These are phyloP conservation scores for Enteromius anoplus DNA, from an alignment of 2,797 vertebrate genomes.

Conservation along the genomic window DNA sequence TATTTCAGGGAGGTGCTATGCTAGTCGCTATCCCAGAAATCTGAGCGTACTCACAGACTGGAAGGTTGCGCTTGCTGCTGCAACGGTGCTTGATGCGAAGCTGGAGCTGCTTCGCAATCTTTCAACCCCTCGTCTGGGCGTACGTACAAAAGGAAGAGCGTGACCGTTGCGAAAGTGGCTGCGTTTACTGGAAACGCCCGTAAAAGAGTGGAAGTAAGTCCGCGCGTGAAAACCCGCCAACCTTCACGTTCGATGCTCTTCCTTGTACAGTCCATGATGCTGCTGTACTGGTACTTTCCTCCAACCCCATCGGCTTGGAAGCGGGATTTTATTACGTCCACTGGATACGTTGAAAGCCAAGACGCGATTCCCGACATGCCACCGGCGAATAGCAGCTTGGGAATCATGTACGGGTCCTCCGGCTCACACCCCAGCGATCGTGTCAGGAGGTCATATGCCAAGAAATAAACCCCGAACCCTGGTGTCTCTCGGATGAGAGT, in stretches of 20 bases:
- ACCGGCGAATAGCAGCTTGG: conserved; percentile 92
- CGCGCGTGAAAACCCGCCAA: conserved; percentile 90
- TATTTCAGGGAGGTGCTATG: background rate
- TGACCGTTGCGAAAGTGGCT: conserved; percentile 93
- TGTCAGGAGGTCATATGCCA: conserved; percentile 89
- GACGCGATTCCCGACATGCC: conserved; percentile 93
- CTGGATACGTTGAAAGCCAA: conserved; percentile 94
- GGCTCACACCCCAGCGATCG: conserved; percentile 89
- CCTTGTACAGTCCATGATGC: conserved; percentile 88
- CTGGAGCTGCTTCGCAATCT: conserved; percentile 78
- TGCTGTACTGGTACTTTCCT: conserved; percentile 81
- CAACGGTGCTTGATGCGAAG: conserved; percentile 57
- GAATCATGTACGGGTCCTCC: conserved; percentile 85
- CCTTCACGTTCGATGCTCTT: conserved; percentile 91
- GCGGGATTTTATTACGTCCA: conserved; percentile 96
- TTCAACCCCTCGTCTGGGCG: conserved; percentile 73
- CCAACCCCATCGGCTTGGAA: conserved; percentile 92
- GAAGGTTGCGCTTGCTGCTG: conserved; percentile 79
- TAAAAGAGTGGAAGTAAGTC: conserved; percentile 93
- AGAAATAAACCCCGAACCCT: conserved; percentile 94
- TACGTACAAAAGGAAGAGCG: conserved; percentile 88
- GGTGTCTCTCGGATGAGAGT: conserved; percentile 92
- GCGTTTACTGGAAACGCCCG: conserved; percentile 96
- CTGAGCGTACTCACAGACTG: conserved; percentile 75
- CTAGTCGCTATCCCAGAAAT: background rate